Evolutionary conservation across 2,797 vertebrate genomes (phyloP), one percentile per base, ranked within the genome.

Genomic region (Fringilla coelebs): DNA sequence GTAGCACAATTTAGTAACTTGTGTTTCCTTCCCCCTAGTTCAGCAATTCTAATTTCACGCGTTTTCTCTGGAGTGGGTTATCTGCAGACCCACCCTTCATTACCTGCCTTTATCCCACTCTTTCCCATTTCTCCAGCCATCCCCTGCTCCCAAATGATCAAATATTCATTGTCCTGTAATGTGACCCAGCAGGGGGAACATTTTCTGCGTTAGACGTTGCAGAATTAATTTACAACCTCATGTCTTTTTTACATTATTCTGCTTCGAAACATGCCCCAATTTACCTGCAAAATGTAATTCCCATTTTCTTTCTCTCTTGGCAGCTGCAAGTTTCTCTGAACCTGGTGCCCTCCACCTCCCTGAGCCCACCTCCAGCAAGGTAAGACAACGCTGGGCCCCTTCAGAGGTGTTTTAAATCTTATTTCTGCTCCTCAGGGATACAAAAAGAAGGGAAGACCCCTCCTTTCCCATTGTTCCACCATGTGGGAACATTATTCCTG

Each of bases 21-120:
- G 94, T 97, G 86, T 97, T 94, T 89, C 75, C 92, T 97, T 96
- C 93, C 83, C 87, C 89, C 85, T 94, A 41, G 88, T 96, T 96
- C 76, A 88, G 65, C 90, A 85, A 38, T 97, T 91, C 88, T 94
- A 62, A 96, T 96, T 88, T 93, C 84, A 84, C 81, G 28, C 17
- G 68, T 95, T 91, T 94, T 77, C 90, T 87, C 93, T 60, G 92
- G 80, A 88, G 46, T 32, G 62, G 95, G 80, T 84, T 94, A 52
- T 85, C 88, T 95, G 18, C 78, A 92, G 93, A 80, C 94, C 54
- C 92, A 96, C 91, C 94, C 97, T 82, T 85, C 38, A 25, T 90
- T 94, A 95, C 94, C 95, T 96, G 91, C 63, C 95, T 94, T 17
- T 48, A 93, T 89, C 81, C 84, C 85, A 79, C 63, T 31, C 92